Conservation (phyloP, 1,140 invertebrate species). For the Dreissena polymorpha region DNA sequence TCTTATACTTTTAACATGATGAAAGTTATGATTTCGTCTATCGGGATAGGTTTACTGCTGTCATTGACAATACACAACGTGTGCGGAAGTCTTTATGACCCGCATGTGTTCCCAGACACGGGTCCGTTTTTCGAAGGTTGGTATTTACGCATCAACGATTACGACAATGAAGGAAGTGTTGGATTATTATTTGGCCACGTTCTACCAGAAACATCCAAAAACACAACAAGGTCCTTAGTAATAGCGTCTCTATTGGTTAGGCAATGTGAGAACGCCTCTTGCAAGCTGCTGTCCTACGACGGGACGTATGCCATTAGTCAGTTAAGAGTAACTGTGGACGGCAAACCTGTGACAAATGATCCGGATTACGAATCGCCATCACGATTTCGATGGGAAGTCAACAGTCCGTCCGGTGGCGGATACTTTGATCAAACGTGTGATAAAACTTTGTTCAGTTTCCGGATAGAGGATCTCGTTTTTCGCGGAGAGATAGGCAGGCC, state of each 20-base stretch:
- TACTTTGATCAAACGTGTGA: constrained; percentile 54
- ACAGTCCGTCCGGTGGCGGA: constrained; percentile 20
- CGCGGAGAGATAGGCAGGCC: constrained; percentile 45
- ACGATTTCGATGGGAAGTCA: constrained; percentile 60
- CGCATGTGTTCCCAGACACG: constrained; percentile 53
- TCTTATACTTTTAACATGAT: too few relatives aligned
- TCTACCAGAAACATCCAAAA: constrained; percentile 20
- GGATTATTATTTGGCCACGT: constrained; percentile 69
- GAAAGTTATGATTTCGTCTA: too few relatives aligned
- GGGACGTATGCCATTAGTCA: constrained; percentile 18
- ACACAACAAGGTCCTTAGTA: constrained; percentile 27
- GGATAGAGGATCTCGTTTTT: constrained; percentile 50
- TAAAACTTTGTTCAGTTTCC: constrained; percentile 59
- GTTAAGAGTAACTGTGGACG: constrained; percentile 55
- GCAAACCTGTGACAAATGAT: constrained; percentile 59
- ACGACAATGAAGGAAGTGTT: constrained; percentile 44
- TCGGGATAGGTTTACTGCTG: too few relatives aligned
- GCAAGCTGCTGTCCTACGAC: constrained; percentile 39
- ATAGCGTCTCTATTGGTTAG: constrained; percentile 39
- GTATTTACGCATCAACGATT: constrained; percentile 56
- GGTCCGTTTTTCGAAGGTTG: constrained; percentile 65
- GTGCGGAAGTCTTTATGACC: constrained; percentile 51
- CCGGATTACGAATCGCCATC: constrained; percentile 61
- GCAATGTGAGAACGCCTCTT: constrained; percentile 10
- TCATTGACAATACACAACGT: background rate